A percentile compares a stretch with the other conserved stretches of the same genome.
Evolutionary conservation across 64 coral and sea anemone species (phyloP).

Genomic region (Montipora capricornis): DNA sequence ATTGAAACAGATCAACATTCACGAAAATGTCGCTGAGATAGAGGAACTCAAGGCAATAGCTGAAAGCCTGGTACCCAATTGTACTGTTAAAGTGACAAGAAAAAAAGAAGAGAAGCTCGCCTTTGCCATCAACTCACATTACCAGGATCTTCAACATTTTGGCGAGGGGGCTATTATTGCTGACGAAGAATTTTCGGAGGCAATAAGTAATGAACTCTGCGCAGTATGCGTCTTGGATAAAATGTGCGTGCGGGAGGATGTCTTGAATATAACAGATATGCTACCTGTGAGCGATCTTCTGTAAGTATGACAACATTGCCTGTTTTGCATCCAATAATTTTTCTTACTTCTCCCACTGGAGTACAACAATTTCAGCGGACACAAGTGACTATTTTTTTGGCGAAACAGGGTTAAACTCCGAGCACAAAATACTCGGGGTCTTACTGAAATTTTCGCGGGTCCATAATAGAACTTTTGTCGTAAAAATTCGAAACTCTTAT

Average conservation of each 20-base stretch:
- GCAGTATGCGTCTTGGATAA: background rate
- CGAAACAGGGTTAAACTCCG: too few relatives aligned
- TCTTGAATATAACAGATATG: background rate
- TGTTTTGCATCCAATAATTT: background rate
- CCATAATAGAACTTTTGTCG: too few relatives aligned
- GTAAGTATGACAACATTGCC: background rate
- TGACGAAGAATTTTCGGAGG: background rate
- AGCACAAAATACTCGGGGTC: too few relatives aligned
- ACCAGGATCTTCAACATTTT: background rate
- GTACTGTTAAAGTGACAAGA: background rate
- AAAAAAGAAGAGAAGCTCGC: too few relatives aligned
- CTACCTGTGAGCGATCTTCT: too few relatives aligned
- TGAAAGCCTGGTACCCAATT: background rate
- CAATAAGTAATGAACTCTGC: background rate
- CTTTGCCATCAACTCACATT: background rate
- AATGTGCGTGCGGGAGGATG: background rate
- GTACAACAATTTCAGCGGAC: too few relatives aligned
- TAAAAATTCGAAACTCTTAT: too few relatives aligned
- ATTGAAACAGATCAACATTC: background rate
- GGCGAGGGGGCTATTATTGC: background rate
- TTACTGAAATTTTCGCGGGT: too few relatives aligned
- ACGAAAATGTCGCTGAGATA: rapidly evolving
- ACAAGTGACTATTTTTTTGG: too few relatives aligned
- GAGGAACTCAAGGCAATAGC: background rate
- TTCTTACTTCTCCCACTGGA: too few relatives aligned